Percentiles rank a stretch among this genome's conserved stretches.
phyloP scores from a whole-genome alignment of 2,888 invertebrate species.

The Stictocephala bisonia region DNA sequence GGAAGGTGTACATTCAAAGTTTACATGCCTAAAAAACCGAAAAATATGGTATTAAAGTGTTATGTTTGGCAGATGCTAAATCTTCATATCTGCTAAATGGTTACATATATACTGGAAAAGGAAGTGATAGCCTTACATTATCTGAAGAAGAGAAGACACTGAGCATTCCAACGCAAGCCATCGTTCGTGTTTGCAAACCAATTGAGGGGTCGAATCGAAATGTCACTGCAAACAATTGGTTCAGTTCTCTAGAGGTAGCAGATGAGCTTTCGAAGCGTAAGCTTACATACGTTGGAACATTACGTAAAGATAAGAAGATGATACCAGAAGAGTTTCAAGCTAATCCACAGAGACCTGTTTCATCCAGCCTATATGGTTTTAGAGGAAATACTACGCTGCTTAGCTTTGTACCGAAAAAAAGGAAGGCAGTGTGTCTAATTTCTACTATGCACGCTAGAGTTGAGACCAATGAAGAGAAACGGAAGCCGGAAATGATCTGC shows the following conservation, averaged over 20 bases:
- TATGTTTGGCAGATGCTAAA: conserved; percentile 54
- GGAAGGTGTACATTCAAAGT: conserved; percentile 51
- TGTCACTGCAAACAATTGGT: conserved; percentile 62
- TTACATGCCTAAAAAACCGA: conserved; percentile 58
- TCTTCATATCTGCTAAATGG: conserved; percentile 56
- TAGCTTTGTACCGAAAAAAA: conserved; percentile 48
- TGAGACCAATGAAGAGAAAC: neutral
- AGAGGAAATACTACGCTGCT: conserved; percentile 47
- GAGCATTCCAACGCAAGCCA: conserved; percentile 58
- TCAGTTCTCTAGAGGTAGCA: conserved; percentile 59
- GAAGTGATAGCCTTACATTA: conserved; percentile 57
- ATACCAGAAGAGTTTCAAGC: conserved; percentile 49
- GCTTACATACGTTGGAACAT: conserved; percentile 45
- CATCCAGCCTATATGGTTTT: conserved; percentile 47
- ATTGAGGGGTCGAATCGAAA: conserved; percentile 59
- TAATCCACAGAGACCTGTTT: conserved; percentile 15
- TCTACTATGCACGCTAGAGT: conserved; percentile 44
- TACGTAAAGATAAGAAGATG: conserved; percentile 47
- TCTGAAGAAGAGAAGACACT: conserved; percentile 56
- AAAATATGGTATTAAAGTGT: conserved; percentile 57
- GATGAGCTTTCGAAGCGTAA: conserved; percentile 47
- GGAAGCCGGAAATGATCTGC: conserved; percentile 28
- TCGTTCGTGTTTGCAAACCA: conserved; percentile 57
- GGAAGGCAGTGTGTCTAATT: conserved; percentile 43
- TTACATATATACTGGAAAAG: conserved; percentile 59